Conservation (phyloP, 2,113 vertebrate genomes). For the Orycteropus afer region DNA sequence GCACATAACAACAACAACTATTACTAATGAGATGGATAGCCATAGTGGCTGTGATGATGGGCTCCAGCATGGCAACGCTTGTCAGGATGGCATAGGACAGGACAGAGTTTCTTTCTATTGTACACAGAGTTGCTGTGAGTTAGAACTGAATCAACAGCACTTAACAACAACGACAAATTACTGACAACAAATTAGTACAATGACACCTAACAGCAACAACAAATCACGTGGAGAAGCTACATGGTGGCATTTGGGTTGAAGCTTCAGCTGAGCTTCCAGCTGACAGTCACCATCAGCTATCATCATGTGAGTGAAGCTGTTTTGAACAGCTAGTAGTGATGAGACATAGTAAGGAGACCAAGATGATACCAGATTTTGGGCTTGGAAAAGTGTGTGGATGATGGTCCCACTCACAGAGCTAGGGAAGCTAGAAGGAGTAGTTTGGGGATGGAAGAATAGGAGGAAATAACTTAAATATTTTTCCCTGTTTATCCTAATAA, state of each 20-base stretch:
- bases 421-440: background rate
- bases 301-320: background rate
- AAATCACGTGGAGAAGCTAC: background rate
- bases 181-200: too few relatives aligned
- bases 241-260: background rate
- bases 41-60: too few relatives aligned
- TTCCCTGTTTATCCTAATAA: background rate
- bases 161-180: too few relatives aligned
- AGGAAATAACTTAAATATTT: background rate
- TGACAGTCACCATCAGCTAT: conserved; percentile 8
- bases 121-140: too few relatives aligned
- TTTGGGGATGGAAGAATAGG: background rate
- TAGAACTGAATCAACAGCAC: too few relatives aligned
- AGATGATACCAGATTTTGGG: background rate
- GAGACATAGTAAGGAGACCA: background rate
- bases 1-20: too few relatives aligned
- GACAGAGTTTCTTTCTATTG: too few relatives aligned
- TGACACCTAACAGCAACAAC: too few relatives aligned
- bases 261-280: background rate
- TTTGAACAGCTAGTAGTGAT: background rate
- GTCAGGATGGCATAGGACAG: too few relatives aligned
- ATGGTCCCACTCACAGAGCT: background rate
- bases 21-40: too few relatives aligned
- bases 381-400: background rate
- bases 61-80: too few relatives aligned